Evolutionary conservation across 2,113 vertebrate genomes (phyloP).

Genomic region (Xiphophorus couchianus): DNA sequence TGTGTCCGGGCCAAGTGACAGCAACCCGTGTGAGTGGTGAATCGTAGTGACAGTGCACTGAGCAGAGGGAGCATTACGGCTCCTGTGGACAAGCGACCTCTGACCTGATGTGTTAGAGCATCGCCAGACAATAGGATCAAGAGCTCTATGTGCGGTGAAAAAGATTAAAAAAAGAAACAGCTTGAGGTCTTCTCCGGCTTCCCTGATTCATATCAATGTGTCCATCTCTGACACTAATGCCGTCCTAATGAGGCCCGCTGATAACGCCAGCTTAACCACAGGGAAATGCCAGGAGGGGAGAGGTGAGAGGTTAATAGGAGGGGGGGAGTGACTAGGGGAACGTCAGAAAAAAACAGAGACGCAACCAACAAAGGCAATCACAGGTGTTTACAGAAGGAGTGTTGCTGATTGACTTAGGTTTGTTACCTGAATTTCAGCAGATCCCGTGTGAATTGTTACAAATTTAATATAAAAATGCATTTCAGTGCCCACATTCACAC

Average conservation of each 20-base stretch:
- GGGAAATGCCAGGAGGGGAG: slow-evolving; percentile 48
- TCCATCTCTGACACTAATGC: slow-evolving; percentile 78
- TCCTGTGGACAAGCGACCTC: slow-evolving; percentile 69
- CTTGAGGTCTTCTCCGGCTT: slow-evolving; percentile 61
- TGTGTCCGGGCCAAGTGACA: slow-evolving; percentile 67
- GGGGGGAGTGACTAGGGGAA: slow-evolving; percentile 27
- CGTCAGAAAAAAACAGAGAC: slow-evolving; percentile 42
- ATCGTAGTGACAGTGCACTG: slow-evolving; percentile 68
- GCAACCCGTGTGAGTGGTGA: slow-evolving; percentile 63
- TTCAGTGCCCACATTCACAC: too few relatives aligned
- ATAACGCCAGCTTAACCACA: slow-evolving; percentile 68
- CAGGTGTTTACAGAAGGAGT: slow-evolving; percentile 30
- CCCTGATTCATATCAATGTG: slow-evolving; percentile 68
- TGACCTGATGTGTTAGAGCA: slow-evolving; percentile 72
- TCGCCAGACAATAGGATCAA: slow-evolving; percentile 71
- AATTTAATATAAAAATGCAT: not conserved
- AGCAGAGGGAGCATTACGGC: slow-evolving; percentile 50
- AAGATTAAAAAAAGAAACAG: slow-evolving; percentile 41
- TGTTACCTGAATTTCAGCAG: not conserved
- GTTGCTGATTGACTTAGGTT: not conserved
- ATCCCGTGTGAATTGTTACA: not conserved
- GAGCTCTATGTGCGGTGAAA: slow-evolving; percentile 39
- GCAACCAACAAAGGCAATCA: slow-evolving; percentile 19
- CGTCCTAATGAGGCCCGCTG: slow-evolving; percentile 68
- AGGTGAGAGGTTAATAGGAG: slow-evolving; percentile 68